phyloP scores from a whole-genome alignment of 2,113 vertebrate genomes.

The Larimichthys crocea region DNA sequence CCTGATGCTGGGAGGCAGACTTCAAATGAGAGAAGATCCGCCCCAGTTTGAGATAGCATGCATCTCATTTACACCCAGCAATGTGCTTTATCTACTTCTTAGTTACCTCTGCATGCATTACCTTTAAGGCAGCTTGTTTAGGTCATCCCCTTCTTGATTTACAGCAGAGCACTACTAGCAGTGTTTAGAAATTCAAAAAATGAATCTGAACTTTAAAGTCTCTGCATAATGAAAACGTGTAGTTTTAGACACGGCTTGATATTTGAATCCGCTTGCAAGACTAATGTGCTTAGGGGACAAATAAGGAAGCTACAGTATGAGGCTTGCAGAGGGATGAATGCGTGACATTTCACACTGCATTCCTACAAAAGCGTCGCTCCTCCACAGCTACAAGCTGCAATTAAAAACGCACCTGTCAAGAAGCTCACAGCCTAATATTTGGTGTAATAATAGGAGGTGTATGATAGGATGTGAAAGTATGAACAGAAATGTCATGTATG shows the following conservation, averaged over 20 bases:
- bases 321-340: not conserved
- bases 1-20: constrained; percentile 57
- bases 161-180: not conserved
- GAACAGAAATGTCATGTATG: not conserved
- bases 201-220: not conserved
- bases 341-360: not conserved
- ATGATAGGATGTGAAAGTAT: not conserved
- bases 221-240: constrained; percentile 17
- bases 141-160: constrained; percentile 9
- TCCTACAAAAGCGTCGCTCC: not conserved
- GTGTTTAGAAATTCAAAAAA: constrained; percentile 6
- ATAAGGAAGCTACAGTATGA: not conserved
- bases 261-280: constrained; percentile 1
- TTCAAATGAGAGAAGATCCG: constrained; percentile 66
- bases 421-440: not conserved
- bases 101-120: not conserved
- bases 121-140: not conserved
- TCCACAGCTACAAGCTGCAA: not conserved
- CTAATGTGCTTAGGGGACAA: not conserved
- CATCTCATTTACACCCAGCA: constrained; percentile 43
- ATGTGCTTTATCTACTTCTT: constrained; percentile 37
- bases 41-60: constrained; percentile 56
- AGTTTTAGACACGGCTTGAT: not conserved
- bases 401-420: constrained; percentile 30
- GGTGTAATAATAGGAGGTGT: not conserved